phyloP scores from a whole-genome alignment of 2,888 invertebrate species.

The Ceramica pisi region DNA sequence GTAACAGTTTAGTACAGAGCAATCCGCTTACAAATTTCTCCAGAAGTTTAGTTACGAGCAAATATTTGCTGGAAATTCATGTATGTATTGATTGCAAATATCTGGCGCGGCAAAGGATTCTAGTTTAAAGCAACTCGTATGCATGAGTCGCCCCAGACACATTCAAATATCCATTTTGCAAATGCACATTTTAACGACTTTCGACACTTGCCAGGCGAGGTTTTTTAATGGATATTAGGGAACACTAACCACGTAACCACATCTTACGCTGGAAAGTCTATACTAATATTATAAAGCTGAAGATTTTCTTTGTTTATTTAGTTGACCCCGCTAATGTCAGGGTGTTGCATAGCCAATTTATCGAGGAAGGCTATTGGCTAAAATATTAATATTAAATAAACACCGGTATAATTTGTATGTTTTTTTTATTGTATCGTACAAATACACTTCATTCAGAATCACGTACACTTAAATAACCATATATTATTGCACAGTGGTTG shows the following conservation, averaged over 20 bases:
- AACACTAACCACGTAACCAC: constrained; percentile 13
- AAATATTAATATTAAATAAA: background rate
- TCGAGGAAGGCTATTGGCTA: no score
- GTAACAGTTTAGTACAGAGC: background rate
- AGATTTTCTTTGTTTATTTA: no score
- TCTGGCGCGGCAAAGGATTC: constrained; percentile 15
- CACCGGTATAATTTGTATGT: constrained; percentile 27
- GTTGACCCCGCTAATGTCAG: no score
- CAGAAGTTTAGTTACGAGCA: background rate
- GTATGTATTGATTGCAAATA: constrained; percentile 33
- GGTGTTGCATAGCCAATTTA: no score
- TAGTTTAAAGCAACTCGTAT: constrained; percentile 48
- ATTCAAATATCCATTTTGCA: constrained; percentile 58
- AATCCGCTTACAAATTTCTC: background rate
- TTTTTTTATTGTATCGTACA: constrained; percentile 55
- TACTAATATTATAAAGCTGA: no score
- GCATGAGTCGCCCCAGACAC: constrained; percentile 52
- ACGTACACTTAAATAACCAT: constrained; percentile 50
- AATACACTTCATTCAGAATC: constrained; percentile 54
- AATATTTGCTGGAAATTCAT: background rate
- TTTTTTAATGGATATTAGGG: constrained; percentile 37
- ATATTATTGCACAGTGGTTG: constrained; percentile 51
- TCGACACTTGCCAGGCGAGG: constrained; percentile 38
- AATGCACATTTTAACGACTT: constrained; percentile 62
- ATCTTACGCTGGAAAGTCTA: background rate